Evolutionary conservation across 92 coral and sea anemone genomes (phyloP).

Genomic region (Heliopora coerulea): DNA sequence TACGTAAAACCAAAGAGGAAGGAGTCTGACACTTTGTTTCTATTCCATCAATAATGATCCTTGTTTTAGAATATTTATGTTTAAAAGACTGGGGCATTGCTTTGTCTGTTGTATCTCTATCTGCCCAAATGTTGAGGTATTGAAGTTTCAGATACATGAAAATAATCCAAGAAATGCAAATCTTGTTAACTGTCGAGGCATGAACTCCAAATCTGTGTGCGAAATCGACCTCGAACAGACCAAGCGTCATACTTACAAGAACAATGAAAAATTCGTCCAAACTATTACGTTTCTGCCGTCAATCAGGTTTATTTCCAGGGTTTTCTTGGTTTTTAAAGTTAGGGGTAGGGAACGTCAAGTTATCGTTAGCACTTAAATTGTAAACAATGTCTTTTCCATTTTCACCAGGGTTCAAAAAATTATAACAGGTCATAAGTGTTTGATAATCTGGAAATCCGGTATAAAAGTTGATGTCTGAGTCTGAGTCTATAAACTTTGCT

Average conservation of each 20-base stretch:
- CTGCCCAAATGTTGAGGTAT: slow-evolving; percentile 37
- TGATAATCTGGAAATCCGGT: slow-evolving; percentile 36
- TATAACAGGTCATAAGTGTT: slow-evolving; percentile 24
- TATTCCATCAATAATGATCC: slow-evolving; percentile 45
- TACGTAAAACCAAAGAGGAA: slow-evolving; percentile 50
- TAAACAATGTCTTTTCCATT: slow-evolving; percentile 45
- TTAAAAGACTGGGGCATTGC: slow-evolving; percentile 39
- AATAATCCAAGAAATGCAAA: slow-evolving; percentile 47
- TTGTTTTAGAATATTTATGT: slow-evolving; percentile 34
- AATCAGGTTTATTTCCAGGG: slow-evolving; percentile 10
- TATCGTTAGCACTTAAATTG: not conserved
- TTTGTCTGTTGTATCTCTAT: slow-evolving; percentile 17
- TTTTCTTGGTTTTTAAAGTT: not conserved
- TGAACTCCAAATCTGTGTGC: slow-evolving; percentile 49
- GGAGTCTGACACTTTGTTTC: slow-evolving; percentile 45
- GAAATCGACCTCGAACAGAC: slow-evolving; percentile 50
- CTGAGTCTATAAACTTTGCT: no score
- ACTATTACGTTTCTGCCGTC: slow-evolving; percentile 20
- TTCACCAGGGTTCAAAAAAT: slow-evolving; percentile 33
- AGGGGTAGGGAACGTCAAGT: not conserved
- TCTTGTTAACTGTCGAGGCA: slow-evolving; percentile 38
- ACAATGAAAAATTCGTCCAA: slow-evolving; percentile 32
- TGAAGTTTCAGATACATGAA: slow-evolving; percentile 43
- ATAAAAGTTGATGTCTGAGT: slow-evolving; percentile 37
- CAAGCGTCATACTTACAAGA: slow-evolving; percentile 27